These are phyloP conservation scores for Ceratina australensis DNA, from an alignment of 1,140 invertebrate genomes.

Conservation along the genomic window DNA sequence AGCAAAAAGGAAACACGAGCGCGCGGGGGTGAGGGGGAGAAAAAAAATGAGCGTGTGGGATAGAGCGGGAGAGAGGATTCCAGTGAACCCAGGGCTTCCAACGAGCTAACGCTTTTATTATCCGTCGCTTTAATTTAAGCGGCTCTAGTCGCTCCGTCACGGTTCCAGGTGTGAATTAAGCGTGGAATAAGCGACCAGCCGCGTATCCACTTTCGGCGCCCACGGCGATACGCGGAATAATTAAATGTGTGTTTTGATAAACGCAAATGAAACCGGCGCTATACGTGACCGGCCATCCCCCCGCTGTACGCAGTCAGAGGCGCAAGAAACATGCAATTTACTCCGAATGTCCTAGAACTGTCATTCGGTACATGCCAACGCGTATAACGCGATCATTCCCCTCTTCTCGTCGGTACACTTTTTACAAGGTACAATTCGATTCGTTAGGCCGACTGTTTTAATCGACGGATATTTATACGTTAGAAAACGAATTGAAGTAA, in stretches of 20 bases:
- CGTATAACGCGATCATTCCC: not conserved
- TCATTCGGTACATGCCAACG: no score
- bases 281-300: not conserved
- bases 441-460: no score
- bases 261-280: constrained; percentile 49
- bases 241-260: constrained; percentile 75
- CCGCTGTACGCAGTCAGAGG: not conserved
- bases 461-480: no score
- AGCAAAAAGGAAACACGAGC: constrained; percentile 3
- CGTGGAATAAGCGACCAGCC: constrained; percentile 62
- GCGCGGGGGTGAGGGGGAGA: not conserved
- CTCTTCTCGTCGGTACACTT: no score
- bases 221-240: constrained; percentile 69
- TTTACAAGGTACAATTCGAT: no score
- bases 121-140: constrained; percentile 79
- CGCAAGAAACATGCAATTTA: constrained; percentile 41
- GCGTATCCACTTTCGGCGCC: constrained; percentile 56
- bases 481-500: no score
- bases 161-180: constrained; percentile 77
- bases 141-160: constrained; percentile 75
- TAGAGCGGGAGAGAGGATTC: constrained; percentile 57
- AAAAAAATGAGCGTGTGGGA: constrained; percentile 34
- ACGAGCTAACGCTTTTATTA: constrained; percentile 75
- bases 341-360: not conserved
- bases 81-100: constrained; percentile 49